Evolutionary conservation across 2,113 vertebrate genomes (phyloP).

Genomic region (Rhinoptilus africanus): DNA sequence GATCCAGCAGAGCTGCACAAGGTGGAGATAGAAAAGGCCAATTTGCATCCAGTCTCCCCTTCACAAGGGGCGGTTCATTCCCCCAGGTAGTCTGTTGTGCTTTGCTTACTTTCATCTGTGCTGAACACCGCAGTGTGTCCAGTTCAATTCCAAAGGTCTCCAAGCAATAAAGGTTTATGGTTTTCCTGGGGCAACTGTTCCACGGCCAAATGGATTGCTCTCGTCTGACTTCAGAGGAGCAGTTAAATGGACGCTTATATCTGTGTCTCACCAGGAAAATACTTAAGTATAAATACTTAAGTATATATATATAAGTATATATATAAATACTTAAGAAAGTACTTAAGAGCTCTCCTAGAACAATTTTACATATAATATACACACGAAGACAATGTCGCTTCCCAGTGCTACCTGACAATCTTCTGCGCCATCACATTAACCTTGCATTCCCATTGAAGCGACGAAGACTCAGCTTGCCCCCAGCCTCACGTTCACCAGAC

Average conservation of each 20-base stretch:
- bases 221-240: background rate
- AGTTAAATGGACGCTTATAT: background rate
- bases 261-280: background rate
- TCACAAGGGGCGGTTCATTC: accelerated
- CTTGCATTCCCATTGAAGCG: background rate
- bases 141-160: background rate
- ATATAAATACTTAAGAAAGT: too few relatives aligned
- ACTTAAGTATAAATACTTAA: too few relatives aligned
- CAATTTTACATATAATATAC: background rate
- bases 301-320: too few relatives aligned
- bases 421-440: background rate
- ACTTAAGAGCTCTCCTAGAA: background rate
- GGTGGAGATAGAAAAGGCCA: background rate
- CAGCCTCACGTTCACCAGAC: background rate
- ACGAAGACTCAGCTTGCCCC: background rate
- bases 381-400: background rate
- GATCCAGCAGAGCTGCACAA: background rate
- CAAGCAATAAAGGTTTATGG: constrained; percentile 21
- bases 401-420: background rate
- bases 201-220: background rate
- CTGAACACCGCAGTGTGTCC: background rate
- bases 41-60: background rate
- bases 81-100: background rate
- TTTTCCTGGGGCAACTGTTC: background rate
- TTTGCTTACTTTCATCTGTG: background rate